phyloP scores from a whole-genome alignment of 2,113 vertebrate genomes.

The Panurus biarmicus region DNA sequence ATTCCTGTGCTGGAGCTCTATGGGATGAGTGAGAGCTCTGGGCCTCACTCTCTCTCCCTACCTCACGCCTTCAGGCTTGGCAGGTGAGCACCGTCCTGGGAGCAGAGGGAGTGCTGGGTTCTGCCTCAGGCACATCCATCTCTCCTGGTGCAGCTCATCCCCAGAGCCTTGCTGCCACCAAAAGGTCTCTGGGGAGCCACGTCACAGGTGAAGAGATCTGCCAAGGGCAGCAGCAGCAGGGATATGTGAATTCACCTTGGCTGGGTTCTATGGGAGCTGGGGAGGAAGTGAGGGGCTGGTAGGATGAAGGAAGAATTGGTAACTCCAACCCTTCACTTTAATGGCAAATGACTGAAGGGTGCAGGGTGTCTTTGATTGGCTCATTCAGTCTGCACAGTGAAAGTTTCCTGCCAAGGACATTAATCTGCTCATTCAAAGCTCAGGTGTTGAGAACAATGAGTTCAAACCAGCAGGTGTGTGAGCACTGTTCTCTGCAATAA shows the following conservation, averaged over 20 bases:
- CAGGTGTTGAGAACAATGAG: background rate
- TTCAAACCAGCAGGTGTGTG: background rate
- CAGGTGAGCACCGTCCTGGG: slow-evolving; percentile 66
- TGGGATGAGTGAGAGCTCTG: slow-evolving; percentile 88
- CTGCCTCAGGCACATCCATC: background rate
- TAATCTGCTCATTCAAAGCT: background rate
- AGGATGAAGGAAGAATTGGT: background rate
- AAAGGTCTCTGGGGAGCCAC: background rate
- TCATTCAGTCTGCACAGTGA: background rate
- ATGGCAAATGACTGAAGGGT: background rate
- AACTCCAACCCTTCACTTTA: background rate
- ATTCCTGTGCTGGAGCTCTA: slow-evolving; percentile 85
- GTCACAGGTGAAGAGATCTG: background rate
- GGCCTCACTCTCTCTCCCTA: slow-evolving; percentile 79
- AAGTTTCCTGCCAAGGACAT: background rate
- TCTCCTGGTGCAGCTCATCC: background rate
- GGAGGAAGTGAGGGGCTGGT: background rate
- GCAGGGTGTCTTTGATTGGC: background rate
- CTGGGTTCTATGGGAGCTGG: background rate
- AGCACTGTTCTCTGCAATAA: background rate
- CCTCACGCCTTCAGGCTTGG: slow-evolving; percentile 63
- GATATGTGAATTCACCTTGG: background rate
- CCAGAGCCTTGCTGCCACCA: background rate
- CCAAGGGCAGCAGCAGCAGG: background rate
- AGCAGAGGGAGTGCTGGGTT: background rate